Base-by-base conservation (phyloP, 2,113 vertebrate species). In the Typhlomys cinereus region DNA sequence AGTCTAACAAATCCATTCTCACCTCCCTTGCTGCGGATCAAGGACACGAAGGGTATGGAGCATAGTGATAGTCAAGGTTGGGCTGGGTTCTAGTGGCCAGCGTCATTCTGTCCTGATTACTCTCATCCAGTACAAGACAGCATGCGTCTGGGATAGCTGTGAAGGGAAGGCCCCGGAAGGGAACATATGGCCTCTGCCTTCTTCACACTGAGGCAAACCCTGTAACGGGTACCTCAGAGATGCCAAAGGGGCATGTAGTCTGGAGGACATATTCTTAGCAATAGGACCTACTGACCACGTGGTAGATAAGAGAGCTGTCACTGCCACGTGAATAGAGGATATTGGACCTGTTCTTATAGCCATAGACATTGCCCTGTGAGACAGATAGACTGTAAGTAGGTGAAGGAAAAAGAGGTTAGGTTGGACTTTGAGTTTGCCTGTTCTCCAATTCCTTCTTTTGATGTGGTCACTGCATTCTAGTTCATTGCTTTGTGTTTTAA, bases 401-500 rank as follows among this genome's bases (percentile, higher is more conserved):
- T 67, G 10, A 93, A 86, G 8, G 76, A 57, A 79, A n/a, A 71
- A 86, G 27, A 59, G 20, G 80, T 27, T 57, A 29, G 12, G 85
- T 9, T 66, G 23, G 34, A n/a, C 10, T 86, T 71, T 67, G 44
- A 74, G 36, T 39, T 88, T 84, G 5, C 1, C 7, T 90, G 2
- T 14, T 75, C 31, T 84, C 44, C 27, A 92, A 89, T 23, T 5
- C 27, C 50, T 79, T 18, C 23, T 25, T 66, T 94, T 31, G 69
- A 31, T 39, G 12, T 78, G 15, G 20, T 5, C 59, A 69, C 4
- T 66, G 36, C 36, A n/a, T n/a, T n/a, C n/a, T n/a, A 54, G 62
- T 23, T 89, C n/a, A 73, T 62, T 67, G 73, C 3, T 73, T 74
- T 62, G 17, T 46, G 39, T 52, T 86, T 74, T 57, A 82, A 82